Evolutionary conservation across 2,113 vertebrate species (phyloP), one percentile per base, ranked within the genome.

Genomic region (Larimichthys polyactis): DNA sequence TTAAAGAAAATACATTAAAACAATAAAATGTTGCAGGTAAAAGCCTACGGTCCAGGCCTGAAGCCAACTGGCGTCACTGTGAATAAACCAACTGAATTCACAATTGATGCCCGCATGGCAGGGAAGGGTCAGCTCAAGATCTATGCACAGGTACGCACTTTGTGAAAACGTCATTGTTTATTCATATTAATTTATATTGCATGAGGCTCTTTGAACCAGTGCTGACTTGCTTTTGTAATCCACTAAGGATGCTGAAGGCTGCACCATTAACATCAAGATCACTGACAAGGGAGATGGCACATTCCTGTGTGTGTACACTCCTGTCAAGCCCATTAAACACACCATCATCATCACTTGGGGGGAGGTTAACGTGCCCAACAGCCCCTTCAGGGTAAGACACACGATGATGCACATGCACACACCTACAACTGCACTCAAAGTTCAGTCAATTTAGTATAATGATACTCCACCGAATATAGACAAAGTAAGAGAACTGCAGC

Each of bases 261-360:
- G 94, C 89, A 91, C 96, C 83, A 98, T 99, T 7, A 95, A 99
- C 91, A 95, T 99, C 94, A 95, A 97, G 90, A 95, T 99, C 87
- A 96, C 96, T 79, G 96, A 98, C 87, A 97, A 95, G 0, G 96
- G 96, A 0, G 97, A 99, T 0, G 95, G 96, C 81, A 98, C 97
- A 29, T 99, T 96, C 88, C 90, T 95, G 71, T 99, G 98, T 19
- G 94, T 96, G 87, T 99, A 99, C 1, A 91, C 97, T 62, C 97
- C 98, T 65, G 94, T 93, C 82, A 99, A 99, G 89, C 90, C 98
- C 82, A 96, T 99, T 78, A 99, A 99, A 77, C 97, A 99, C 93
- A 99, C 98, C 48, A 94, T 99, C 93, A 97, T 99, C 73, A 72
- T 99, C 68, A 95, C 96, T 85, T 99, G 98, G 98, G 97, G 96